phyloP scores from a whole-genome alignment of 1,140 invertebrate genomes.

The Drosophila virilis region DNA sequence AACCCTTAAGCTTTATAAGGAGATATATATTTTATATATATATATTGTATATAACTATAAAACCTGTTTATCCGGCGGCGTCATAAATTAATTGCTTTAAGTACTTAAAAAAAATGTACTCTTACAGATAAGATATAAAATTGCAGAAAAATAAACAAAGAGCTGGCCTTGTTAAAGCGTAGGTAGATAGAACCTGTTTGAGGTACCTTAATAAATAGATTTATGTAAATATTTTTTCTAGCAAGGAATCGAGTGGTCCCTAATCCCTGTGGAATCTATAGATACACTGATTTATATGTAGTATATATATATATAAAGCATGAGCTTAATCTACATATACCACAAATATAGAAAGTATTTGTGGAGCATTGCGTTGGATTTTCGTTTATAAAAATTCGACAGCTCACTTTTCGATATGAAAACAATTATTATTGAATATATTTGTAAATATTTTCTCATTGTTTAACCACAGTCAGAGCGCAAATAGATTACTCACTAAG shows the following conservation, averaged over 20 bases:
- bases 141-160: conserved; percentile 8
- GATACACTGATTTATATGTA: too few relatives aligned
- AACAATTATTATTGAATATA: conserved; percentile 7
- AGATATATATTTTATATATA: background rate
- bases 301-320: too few relatives aligned
- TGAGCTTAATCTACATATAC: too few relatives aligned
- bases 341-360: too few relatives aligned
- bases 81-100: background rate
- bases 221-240: too few relatives aligned
- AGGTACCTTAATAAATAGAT: too few relatives aligned
- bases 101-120: background rate
- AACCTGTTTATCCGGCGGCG: background rate
- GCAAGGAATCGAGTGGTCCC: too few relatives aligned
- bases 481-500: conserved; percentile 25
- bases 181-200: too few relatives aligned
- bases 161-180: too few relatives aligned
- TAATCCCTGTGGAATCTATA: too few relatives aligned
- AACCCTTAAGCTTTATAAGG: too few relatives aligned
- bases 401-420: conserved; percentile 1
- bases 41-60: background rate
- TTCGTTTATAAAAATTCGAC: background rate
- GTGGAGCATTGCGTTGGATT: too few relatives aligned
- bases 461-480: conserved; percentile 14
- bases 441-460: conserved; percentile 21
- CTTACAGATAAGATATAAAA: conserved; percentile 28